Base-by-base conservation (phyloP, 2,113 vertebrate genomes). In the Lagenorhynchus albirostris region DNA sequence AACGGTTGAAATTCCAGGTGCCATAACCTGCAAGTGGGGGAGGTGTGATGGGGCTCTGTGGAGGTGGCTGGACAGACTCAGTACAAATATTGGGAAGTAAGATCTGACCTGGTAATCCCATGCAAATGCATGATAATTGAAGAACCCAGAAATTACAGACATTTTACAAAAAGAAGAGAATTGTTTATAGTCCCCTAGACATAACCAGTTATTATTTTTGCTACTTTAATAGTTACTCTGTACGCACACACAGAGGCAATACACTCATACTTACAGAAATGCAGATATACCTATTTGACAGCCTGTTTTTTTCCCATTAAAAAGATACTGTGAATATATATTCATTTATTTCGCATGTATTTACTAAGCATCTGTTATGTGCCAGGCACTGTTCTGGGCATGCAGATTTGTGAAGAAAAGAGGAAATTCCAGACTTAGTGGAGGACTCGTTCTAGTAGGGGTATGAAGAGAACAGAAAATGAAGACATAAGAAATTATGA, bases 141-240 rank as follows among this genome's bases (percentile, higher is more conserved):
- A 89, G 15, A 90, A 67, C 53, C 89, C 58, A 82, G 63, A 96
- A 86, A 80, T 80, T 25, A 33, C 33, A 77, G 31, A 79, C 31
- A 81, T 79, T 70, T 18, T 41, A 80, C 33, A 86, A 21, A 71
- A 53, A 62, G 77, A 79, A 65, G 38, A 53, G 53, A 53, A 53
- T 53, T 53, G 1, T 84, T 88, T 18, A 55, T 25, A 87, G 68
- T 85, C 38, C 81, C 25, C 33, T 84, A 50, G 36, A 85, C 18
- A 81, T 41, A 58, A 74, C 11, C n/a, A 82, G 29, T 50, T 82
- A 68, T 31, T 79, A 58, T 70, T 70, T 60, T 79, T 89, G n/a
- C 82, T 83, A 91, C 38, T 79, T 92, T 80, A 20, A 41, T 90
- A 38, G 65, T 88, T 94, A 91, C 18, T 68, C 36, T 93, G n/a